Base-by-base conservation (phyloP, 35 echinoderm and acorn worm genomes). In the Ophiothrix spiculata region DNA sequence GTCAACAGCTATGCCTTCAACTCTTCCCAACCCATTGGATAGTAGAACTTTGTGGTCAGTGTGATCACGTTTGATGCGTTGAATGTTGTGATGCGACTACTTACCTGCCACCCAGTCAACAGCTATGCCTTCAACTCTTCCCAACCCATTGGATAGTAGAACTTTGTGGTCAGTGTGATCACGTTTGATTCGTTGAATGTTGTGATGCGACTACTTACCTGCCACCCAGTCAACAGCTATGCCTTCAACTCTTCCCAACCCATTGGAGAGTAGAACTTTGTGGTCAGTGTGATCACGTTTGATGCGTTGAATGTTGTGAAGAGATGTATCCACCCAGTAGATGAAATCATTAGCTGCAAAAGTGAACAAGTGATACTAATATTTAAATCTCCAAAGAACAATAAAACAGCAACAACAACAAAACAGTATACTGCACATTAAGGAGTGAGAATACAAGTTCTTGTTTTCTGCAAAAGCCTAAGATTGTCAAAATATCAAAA, bases 1-100 rank as follows among this genome's bases (percentile, higher is more conserved):
- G 45, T 98, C 95, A 0, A 92, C 85, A 25, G 95, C 91, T 32
- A 98, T 87, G 75, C 91, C 91, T 93, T 93, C 91, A 33, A 98
- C 92, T 10, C 85, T 42, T 39, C 95, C 89, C 4, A 93, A 56
- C 17, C 90, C 88, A 78, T 81, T 83, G 33, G 69, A 88, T 14
- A 98, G 28, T 8, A 98, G 64, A 13, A 38, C 76, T 56, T 93
- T 77, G 32, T 77, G 56, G 21, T 77, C 84, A 10, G 95, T 93
- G 34, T 93, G 88, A 69, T 93, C 95, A 56, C 95, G 75, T 39
- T 98, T 93, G 40, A 93, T 93, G 15, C 86, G 84, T 25, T 85
- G 80, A 29, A 98, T 91, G 23, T 46, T 83, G 16, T 90, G 89
- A 4, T 46, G 34, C 0, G 75, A 64, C n/a, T n/a, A 56, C 74